These are phyloP conservation scores for Apodemia zela DNA, from an alignment of 2,888 invertebrate species.

Conservation along the genomic window DNA sequence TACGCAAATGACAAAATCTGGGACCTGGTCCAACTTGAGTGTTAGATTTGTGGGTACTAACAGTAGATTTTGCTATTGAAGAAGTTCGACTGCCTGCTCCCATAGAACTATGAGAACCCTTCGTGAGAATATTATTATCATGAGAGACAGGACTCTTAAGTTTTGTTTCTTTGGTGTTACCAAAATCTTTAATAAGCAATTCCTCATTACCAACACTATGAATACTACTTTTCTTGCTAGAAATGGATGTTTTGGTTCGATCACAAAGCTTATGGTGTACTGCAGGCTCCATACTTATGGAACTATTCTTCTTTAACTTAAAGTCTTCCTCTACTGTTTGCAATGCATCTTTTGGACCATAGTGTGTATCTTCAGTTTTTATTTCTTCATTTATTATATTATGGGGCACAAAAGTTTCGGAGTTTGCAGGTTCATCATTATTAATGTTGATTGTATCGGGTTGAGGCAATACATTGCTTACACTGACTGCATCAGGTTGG, in stretches of 20 bases:
- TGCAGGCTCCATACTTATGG: conserved; percentile 59
- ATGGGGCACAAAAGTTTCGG: conserved; percentile 42
- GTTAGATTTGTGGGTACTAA: conserved; percentile 72
- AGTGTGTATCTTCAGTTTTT: conserved; percentile 43
- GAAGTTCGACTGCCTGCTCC: conserved; percentile 71
- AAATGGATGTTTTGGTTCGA: conserved; percentile 64
- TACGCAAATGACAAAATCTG: conserved; percentile 86
- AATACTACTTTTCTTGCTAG: conserved; percentile 67
- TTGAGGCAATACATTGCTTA: conserved; percentile 50
- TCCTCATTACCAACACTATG: conserved; percentile 60
- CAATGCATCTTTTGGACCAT: conserved; percentile 39
- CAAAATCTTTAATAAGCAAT: conserved; percentile 50
- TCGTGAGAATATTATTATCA: conserved; percentile 51
- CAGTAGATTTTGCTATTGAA: conserved; percentile 71
- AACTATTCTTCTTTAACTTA: conserved; percentile 46
- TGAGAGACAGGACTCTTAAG: conserved; percentile 43
- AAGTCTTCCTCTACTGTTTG: conserved; percentile 46
- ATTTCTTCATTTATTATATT: conserved; percentile 41
- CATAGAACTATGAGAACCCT: conserved; percentile 70
- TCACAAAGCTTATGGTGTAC: conserved; percentile 83
- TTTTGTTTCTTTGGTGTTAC: conserved; percentile 48
- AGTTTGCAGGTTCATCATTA: conserved; percentile 32
- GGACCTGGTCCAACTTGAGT: conserved; percentile 82
- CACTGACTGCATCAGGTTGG: conserved; percentile 37
- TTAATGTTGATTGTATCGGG: conserved; percentile 28